Conservation (phyloP, 2,797 vertebrate genomes). For the Pantherophis alleghaniensis region DNA sequence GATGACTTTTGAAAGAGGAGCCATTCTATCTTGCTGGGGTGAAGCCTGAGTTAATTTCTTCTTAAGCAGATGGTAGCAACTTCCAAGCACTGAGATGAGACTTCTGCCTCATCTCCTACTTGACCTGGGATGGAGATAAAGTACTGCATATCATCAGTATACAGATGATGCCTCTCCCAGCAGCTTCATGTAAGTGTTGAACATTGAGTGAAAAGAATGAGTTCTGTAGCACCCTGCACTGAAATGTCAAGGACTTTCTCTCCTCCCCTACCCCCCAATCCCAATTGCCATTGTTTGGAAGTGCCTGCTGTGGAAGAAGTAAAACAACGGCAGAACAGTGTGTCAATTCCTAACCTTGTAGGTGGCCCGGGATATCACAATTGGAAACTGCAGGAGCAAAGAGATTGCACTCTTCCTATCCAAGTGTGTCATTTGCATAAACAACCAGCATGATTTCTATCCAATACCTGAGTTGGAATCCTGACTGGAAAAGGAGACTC, state of each 20-base stretch:
- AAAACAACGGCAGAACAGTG: not conserved
- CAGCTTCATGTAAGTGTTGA: not conserved
- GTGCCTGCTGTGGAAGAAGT: not conserved
- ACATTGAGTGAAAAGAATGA: not conserved
- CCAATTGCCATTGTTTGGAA: not conserved
- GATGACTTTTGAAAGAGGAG: not conserved
- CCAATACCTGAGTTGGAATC: not conserved
- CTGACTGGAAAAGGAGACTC: not conserved
- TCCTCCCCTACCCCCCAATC: not conserved
- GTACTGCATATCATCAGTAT: not conserved
- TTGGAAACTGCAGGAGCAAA: not conserved
- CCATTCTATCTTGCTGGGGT: not conserved
- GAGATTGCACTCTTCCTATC: not conserved
- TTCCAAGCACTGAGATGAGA: not conserved
- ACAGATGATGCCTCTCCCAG: not conserved
- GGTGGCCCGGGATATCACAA: not conserved
- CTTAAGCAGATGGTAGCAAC: not conserved
- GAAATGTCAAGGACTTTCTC: not conserved
- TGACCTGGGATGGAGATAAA: not conserved
- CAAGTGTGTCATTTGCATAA: not conserved
- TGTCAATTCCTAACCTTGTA: not conserved
- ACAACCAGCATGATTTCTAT: not conserved
- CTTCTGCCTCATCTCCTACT: not conserved
- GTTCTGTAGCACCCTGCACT: not conserved
- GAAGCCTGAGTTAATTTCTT: not conserved